A percentile compares a stretch with the other conserved stretches of the same genome.
Conservation (phyloP, 2,797 vertebrate genomes). For the Eulemur coronatus region DNA sequence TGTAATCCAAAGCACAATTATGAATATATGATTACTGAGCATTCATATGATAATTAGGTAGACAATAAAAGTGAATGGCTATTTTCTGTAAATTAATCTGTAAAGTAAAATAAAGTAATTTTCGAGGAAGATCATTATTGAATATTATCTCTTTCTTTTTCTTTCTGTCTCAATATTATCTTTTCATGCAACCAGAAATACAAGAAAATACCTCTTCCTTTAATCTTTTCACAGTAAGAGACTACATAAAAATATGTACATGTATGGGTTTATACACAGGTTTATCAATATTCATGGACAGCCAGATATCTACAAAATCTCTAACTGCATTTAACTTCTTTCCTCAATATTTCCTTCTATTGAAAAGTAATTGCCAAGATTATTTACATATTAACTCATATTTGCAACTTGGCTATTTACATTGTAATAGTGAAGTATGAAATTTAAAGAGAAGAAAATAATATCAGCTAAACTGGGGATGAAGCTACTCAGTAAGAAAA, state of each 20-base stretch:
- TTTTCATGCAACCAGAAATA: background rate
- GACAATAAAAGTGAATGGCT: slow-evolving; percentile 38
- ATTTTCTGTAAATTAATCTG: slow-evolving; percentile 45
- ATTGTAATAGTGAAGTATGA: background rate
- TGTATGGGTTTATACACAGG: background rate
- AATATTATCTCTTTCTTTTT: background rate
- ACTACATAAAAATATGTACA: background rate
- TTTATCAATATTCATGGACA: slow-evolving; percentile 17
- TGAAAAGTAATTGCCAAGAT: slow-evolving; percentile 26
- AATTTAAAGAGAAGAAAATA: slow-evolving; percentile 35
- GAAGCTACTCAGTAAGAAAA: background rate
- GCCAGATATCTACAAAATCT: background rate
- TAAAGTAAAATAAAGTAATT: slow-evolving; percentile 31
- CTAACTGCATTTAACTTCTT: background rate
- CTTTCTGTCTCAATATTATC: background rate
- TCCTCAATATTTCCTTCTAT: background rate
- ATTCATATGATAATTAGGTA: slow-evolving; percentile 66
- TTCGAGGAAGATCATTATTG: background rate
- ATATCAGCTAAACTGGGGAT: background rate
- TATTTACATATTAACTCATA: slow-evolving; percentile 28
- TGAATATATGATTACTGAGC: slow-evolving; percentile 44
- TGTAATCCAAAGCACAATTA: slow-evolving; percentile 50
- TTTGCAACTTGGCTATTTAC: background rate
- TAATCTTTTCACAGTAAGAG: slow-evolving; percentile 8
- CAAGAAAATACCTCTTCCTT: background rate